A percentile compares a stretch with the other conserved stretches of the same genome.
Evolutionary conservation across 2,797 vertebrate genomes (phyloP).

Genomic region (Myripristis jacobus): DNA sequence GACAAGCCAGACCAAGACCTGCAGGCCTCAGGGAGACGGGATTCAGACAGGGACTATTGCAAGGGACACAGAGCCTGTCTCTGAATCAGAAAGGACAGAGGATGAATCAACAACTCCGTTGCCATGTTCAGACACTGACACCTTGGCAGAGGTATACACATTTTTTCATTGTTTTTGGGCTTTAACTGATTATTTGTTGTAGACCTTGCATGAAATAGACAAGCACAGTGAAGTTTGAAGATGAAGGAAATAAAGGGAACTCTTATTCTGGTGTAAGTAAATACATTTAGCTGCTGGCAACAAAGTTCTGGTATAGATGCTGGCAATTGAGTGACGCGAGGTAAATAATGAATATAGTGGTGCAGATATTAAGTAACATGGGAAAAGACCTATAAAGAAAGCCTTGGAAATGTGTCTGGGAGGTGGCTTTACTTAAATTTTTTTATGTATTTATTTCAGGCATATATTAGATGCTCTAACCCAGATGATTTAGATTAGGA

Average conservation of each 20-base stretch:
- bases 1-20: conserved; percentile 32
- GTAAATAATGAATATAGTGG: not conserved
- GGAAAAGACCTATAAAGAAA: conserved; percentile 10
- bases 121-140: conserved; percentile 36
- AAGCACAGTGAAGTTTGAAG: not conserved
- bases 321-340: not conserved
- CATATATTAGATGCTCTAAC: not conserved
- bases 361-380: conserved; percentile 2
- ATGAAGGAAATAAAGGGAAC: not conserved
- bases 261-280: not conserved
- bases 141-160: conserved; percentile 70
- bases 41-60: conserved; percentile 15
- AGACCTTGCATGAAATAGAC: too few relatives aligned
- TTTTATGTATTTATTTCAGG: conserved; percentile 21
- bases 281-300: not conserved
- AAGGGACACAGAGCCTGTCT: conserved; percentile 36
- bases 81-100: conserved; percentile 47
- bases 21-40: conserved; percentile 29
- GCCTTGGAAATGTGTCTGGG: conserved; percentile 13
- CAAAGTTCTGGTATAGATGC: not conserved
- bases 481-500: conserved; percentile 21
- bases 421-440: conserved; percentile 8
- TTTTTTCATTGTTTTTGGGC: conserved; percentile 7
- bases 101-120: conserved; percentile 43
- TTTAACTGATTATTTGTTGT: not conserved